Base-by-base conservation (phyloP, 2,113 vertebrate species). In the Phylloscopus trochilus region DNA sequence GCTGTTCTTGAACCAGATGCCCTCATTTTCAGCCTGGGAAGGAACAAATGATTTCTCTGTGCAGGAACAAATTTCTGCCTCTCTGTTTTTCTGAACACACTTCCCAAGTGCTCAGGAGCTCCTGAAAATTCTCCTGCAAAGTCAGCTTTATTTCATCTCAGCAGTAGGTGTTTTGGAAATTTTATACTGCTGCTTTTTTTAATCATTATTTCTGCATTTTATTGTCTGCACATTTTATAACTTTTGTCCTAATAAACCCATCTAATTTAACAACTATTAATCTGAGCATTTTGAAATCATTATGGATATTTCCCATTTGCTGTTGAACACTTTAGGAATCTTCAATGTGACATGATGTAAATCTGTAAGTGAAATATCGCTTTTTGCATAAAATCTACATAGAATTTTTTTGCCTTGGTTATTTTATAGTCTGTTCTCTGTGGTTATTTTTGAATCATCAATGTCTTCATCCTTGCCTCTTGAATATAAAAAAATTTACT, bases 371-470 rank as follows among this genome's bases (percentile, higher is more conserved):
- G 67, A 96, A 87, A 94, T 87, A 91, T 15, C 76, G 68, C 55
- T 49, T 81, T 37, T 79, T 37, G 4, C 28, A 55, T 89, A 79
- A 90, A 95, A 85, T 66, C 59, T 68, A 39, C 66, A 68, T 78
- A 52, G 64, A 30, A 46, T 62, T 73, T 83, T 85, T 90, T 91
- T 74, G 37, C 51, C 39, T 35, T 74, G 33, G 37, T 76, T 94
- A 23, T 79, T 91, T 89, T 91, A 56, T 37, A 87, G 46, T 80
- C 62, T 84, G 41, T 27, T 60, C n/a, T 93, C 70, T 85, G 27
- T 84, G 84, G 91, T 87, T 55, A 82, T 89, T 92, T 94, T 87
- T 82, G 17, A 70, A n/a, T 93, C 60, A 89, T 94, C 80, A 81
- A 10, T 82, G 66, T 92, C 77, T 87, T 94, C 76, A 56, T 87